phyloP scores from a whole-genome alignment of 2,888 invertebrate species.

The Drosophila infuscata region DNA sequence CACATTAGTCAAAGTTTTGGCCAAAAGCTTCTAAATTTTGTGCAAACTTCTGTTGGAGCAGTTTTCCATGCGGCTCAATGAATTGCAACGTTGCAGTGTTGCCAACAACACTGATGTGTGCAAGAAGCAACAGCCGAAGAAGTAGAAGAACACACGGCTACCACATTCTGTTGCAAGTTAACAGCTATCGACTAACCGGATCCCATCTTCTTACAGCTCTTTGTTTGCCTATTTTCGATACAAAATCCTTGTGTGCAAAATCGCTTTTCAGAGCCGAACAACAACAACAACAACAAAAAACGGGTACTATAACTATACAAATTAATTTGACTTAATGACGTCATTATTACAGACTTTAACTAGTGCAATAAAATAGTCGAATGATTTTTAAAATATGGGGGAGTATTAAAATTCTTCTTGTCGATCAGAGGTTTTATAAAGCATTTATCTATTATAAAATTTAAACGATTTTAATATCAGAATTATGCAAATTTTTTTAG shows the following conservation, averaged over 20 bases:
- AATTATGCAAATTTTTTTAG: not conserved
- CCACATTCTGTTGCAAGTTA: constrained; percentile 1
- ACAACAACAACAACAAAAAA: not conserved
- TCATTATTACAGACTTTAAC: not conserved
- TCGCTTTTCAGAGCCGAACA: constrained; percentile 16
- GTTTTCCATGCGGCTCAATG: constrained; percentile 40
- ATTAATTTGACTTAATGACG: not conserved
- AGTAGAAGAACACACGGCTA: not conserved
- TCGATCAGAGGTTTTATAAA: not conserved
- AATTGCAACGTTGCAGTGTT: constrained; percentile 8
- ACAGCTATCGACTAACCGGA: constrained; percentile 4
- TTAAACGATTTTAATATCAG: not conserved
- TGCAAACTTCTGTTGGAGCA: constrained; percentile 44
- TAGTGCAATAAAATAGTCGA: too few species aligned
- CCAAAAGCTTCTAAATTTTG: constrained; percentile 61
- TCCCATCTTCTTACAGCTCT: constrained; percentile 20
- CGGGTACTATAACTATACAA: not conserved
- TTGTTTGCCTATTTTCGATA: constrained; percentile 39
- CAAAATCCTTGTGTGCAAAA: constrained; percentile 33
- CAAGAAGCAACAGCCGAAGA: not conserved
- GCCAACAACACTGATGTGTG: not conserved
- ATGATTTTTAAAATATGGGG: not conserved
- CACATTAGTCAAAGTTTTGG: constrained; percentile 54
- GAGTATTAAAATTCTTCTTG: not conserved
- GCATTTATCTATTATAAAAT: not conserved